These are phyloP conservation scores for Sapayoa aenigma DNA, from an alignment of 2,113 vertebrate species.

Conservation along the genomic window DNA sequence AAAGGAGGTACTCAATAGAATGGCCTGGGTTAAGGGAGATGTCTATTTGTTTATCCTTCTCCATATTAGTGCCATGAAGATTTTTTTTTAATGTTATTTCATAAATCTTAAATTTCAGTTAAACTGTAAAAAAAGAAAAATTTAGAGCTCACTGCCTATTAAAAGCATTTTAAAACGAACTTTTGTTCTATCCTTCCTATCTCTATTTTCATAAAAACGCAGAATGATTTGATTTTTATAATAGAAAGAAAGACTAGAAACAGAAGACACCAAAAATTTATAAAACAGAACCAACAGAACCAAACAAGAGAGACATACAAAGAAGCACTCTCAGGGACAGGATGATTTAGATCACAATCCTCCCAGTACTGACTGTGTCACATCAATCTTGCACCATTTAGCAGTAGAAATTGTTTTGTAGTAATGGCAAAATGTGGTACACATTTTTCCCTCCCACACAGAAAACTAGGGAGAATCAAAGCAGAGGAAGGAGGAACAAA, in stretches of 20 bases:
- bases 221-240: not conserved
- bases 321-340: not conserved
- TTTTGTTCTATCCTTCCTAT: not conserved
- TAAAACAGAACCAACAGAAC: not conserved
- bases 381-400: not conserved
- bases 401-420: not conserved
- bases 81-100: not conserved
- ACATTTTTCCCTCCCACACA: not conserved
- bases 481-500: not conserved
- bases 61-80: not conserved
- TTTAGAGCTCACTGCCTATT: not conserved
- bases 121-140: not conserved
- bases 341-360: not conserved
- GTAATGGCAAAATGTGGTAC: not conserved
- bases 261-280: not conserved
- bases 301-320: not conserved
- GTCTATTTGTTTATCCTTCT: not conserved
- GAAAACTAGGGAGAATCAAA: not conserved
- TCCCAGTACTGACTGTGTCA: not conserved
- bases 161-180: not conserved
- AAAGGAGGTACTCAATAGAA: not conserved
- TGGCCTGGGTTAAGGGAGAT: not conserved
- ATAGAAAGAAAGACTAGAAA: not conserved
- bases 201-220: not conserved
- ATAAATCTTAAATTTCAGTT: not conserved